Base-by-base conservation (phyloP, 2,113 vertebrate genomes). In the Caretta caretta region DNA sequence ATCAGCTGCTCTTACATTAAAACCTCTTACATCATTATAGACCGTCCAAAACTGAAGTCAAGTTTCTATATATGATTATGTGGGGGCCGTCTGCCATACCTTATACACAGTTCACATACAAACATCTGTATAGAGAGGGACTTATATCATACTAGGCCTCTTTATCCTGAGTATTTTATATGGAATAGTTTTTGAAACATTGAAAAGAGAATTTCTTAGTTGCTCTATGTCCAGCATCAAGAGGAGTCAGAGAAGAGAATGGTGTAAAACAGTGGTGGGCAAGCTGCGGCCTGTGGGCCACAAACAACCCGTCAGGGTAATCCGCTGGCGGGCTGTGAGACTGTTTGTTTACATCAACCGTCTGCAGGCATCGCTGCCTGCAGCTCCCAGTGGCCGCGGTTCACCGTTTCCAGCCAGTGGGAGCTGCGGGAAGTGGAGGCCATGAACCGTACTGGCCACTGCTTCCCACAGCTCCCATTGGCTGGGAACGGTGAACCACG, bases 1-100 rank as follows among this genome's bases (percentile, higher is more conserved):
- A 59, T 91, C 93, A 90, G 87, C 75, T 94, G 93, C 22, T 93
- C 65, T 88, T 72, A 62, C 35, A 78, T 81, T 56, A 75, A 87
- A 92, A 48, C 79, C 87, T 54, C 92, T 69, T 83, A 3, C 88
- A 14, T 65, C 17, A 3, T 31, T 82, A 82, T 42, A 75, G 82
- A 5, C 54, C 72, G 76, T 42, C 0, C 31, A 24, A 90, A 97
- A 82, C 54, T 88, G 83, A 89, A 89, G 81, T 80, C 84, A 83
- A 90, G 79, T 59, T 38, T 25, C 1, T 42, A 49, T 78, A 92
- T 6, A 90, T 87, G 46, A 51, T 82, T 92, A 89, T 93, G 93
- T 83, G 79, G 83, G 83, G 90, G 78, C 92, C 20, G 84, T 48
- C 59, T 48, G 75, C 57, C 80, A 1, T 46, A 80, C 81, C 51